Evolutionary conservation across 2,888 invertebrate genomes (phyloP).

Genomic region (Drosophila incognita): DNA sequence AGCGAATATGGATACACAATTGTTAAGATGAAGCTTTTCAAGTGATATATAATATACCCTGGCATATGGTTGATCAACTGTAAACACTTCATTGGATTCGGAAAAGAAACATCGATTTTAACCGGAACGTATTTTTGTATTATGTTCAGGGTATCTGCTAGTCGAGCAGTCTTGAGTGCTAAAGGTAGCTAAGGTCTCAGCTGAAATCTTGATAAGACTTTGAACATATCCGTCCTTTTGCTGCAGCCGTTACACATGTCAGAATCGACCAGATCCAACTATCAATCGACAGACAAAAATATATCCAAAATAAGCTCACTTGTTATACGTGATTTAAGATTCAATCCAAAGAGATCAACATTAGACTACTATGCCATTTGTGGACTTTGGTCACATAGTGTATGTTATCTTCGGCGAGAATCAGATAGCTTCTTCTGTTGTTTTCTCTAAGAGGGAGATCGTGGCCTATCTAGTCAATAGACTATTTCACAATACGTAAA

Average conservation of each 20-base stretch:
- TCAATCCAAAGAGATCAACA: not conserved
- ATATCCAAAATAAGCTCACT: not conserved
- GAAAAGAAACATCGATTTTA: no score
- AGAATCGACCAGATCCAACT: not conserved
- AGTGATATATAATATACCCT: no score
- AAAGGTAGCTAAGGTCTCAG: not conserved
- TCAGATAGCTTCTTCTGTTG: no score
- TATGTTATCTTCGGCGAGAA: not conserved
- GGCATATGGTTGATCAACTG: no score
- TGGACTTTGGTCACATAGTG: not conserved
- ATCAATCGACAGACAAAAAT: not conserved
- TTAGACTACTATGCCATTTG: not conserved
- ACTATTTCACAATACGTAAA: constrained; percentile 65
- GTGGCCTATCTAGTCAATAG: constrained; percentile 17
- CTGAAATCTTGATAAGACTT: not conserved
- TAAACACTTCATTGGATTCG: no score
- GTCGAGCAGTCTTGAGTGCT: no score
- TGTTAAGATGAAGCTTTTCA: no score
- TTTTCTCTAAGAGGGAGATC: not conserved
- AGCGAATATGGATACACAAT: no score
- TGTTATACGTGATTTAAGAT: not conserved
- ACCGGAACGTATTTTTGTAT: no score
- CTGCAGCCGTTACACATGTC: not conserved
- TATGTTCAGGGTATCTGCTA: no score
- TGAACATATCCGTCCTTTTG: not conserved